A percentile compares a stretch with the other conserved stretches of the same genome.
phyloP scores from a whole-genome alignment of 2,797 vertebrate genomes.

The Limosa lapponica region DNA sequence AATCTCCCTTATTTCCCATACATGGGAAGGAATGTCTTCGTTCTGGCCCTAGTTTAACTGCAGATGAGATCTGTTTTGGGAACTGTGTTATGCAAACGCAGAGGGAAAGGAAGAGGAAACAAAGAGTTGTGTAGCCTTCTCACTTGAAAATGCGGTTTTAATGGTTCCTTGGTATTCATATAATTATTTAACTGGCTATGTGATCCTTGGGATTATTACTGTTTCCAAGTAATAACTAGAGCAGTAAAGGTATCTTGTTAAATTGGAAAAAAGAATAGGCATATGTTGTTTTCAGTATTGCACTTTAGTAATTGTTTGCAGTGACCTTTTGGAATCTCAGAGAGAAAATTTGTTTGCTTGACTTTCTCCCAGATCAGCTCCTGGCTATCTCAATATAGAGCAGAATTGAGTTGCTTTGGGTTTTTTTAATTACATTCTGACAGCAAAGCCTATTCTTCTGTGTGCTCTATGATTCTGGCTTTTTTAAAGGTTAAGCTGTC shows the following conservation, averaged over 20 bases:
- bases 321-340: neutral
- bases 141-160: neutral
- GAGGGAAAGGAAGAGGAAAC: neutral
- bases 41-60: neutral
- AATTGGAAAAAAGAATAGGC: neutral
- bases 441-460: neutral
- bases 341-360: conserved; percentile 43
- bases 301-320: conserved; percentile 10
- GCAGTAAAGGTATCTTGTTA: neutral
- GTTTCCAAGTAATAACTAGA: neutral
- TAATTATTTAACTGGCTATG: neutral
- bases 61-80: conserved; percentile 30
- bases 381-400: neutral
- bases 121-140: neutral
- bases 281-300: neutral
- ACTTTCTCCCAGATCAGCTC: conserved; percentile 8
- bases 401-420: neutral
- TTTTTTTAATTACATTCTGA: conserved; percentile 25
- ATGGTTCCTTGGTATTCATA: neutral
- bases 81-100: neutral
- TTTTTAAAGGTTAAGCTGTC: conserved; percentile 22
- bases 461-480: neutral
- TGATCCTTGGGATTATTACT: neutral
- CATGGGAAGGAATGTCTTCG: conserved; percentile 13
- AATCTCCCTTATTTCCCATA: neutral